Evolutionary conservation across 2,113 vertebrate species (phyloP).

Genomic region (Notiomystis cincta): DNA sequence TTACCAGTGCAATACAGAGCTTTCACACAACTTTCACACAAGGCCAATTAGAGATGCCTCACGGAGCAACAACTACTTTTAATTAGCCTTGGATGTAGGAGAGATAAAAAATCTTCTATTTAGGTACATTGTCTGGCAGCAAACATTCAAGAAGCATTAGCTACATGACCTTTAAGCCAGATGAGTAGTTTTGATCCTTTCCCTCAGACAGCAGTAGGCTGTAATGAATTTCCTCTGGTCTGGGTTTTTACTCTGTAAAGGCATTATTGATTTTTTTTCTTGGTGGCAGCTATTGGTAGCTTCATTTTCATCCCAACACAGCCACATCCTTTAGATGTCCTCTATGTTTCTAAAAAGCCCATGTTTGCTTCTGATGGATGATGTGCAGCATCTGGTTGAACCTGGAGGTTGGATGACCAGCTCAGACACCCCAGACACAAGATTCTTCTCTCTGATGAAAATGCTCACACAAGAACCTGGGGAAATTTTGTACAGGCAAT

Average conservation of each 20-base stretch:
- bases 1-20: not conserved
- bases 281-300: not conserved
- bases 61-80: not conserved
- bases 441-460: not conserved
- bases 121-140: not conserved
- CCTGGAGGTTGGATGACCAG: rapidly evolving
- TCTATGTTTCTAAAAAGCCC: not conserved
- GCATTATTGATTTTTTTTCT: not conserved
- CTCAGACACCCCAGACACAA: not conserved
- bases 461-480: rapidly evolving
- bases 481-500: not conserved
- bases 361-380: not conserved
- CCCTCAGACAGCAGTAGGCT: not conserved
- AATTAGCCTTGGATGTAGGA: not conserved
- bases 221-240: not conserved
- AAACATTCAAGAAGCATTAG: not conserved
- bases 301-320: not conserved
- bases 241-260: not conserved
- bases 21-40: slow-evolving; percentile 1
- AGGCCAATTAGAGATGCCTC: not conserved
- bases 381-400: not conserved
- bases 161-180: not conserved
- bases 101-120: not conserved
- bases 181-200: not conserved
- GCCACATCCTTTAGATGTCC: not conserved